These are phyloP conservation scores for Sesamia nonagrioides DNA, from an alignment of 1,140 invertebrate genomes.

Conservation along the genomic window DNA sequence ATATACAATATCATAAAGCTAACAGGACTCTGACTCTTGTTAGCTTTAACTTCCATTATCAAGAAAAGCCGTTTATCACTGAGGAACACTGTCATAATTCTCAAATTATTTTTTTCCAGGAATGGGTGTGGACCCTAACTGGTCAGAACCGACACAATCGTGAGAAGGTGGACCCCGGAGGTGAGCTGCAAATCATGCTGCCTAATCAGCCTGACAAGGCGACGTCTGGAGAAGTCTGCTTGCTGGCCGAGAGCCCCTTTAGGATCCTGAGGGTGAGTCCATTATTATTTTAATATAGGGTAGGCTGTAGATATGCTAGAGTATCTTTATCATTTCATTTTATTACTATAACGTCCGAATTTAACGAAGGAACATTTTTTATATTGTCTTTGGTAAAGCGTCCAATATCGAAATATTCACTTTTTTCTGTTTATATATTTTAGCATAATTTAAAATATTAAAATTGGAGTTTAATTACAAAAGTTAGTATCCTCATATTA, in stretches of 20 bases:
- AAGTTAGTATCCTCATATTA: not conserved
- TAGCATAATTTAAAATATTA: not conserved
- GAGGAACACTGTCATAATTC: not conserved
- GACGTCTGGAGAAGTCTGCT: slow-evolving; percentile 75
- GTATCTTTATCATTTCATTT: too few relatives aligned
- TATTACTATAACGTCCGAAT: too few relatives aligned
- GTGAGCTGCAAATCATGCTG: slow-evolving; percentile 79
- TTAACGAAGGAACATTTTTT: too few relatives aligned
- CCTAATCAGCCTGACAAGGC: slow-evolving; percentile 59
- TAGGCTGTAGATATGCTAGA: not conserved
- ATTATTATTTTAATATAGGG: not conserved
- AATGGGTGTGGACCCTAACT: slow-evolving; percentile 70
- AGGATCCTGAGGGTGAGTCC: slow-evolving; percentile 76
- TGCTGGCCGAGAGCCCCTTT: slow-evolving; percentile 77
- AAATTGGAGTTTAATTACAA: not conserved
- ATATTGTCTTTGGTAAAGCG: too few relatives aligned
- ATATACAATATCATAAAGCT: too few relatives aligned
- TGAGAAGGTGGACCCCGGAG: slow-evolving; percentile 68
- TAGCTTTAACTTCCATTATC: too few relatives aligned
- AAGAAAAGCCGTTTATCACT: too few relatives aligned
- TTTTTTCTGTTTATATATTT: not conserved
- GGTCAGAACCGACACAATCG: slow-evolving; percentile 57
- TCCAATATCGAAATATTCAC: too few relatives aligned
- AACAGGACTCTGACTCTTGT: too few relatives aligned
- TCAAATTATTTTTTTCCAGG: slow-evolving; percentile 57